A percentile compares a stretch with the other conserved stretches of the same genome.
Conservation (phyloP, 2,888 invertebrate genomes). For the Ophion slaviceki region DNA sequence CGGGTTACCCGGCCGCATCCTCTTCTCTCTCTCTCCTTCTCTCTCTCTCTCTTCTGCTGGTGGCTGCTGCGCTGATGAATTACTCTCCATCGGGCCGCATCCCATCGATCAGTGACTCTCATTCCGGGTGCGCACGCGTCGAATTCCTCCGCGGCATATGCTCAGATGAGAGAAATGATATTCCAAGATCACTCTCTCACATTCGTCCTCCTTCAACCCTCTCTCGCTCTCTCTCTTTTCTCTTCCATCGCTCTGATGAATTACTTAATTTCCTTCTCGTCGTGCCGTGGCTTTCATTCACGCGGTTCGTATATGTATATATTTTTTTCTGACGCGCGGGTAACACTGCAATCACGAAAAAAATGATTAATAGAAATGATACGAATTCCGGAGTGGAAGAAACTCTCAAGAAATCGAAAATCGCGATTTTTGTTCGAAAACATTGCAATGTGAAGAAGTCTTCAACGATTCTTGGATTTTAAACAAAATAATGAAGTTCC, state of each 20-base stretch:
- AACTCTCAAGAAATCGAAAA: background rate
- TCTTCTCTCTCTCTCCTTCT: constrained; percentile 72
- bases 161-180: constrained; percentile 54
- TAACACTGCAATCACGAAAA: background rate
- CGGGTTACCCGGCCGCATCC: constrained; percentile 80
- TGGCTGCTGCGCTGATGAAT: constrained; percentile 72
- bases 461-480: no score
- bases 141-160: constrained; percentile 52
- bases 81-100: constrained; percentile 75
- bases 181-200: constrained; percentile 48
- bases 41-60: constrained; percentile 44
- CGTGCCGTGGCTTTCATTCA: constrained; percentile 55
- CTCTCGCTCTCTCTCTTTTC: constrained; percentile 32
- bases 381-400: background rate
- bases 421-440: background rate
- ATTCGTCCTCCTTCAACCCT: constrained; percentile 46
- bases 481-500: no score
- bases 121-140: constrained; percentile 66
- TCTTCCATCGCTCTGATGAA: constrained; percentile 59
- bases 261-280: constrained; percentile 61
- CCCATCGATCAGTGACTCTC: constrained; percentile 77
- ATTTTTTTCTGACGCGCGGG: background rate
- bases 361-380: background rate
- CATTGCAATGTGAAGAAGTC: no score
- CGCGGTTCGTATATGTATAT: background rate